Evolutionary conservation across 1,140 invertebrate genomes (phyloP), one percentile per base, ranked within the genome.

Genomic region (Trissolcus basalis): DNA sequence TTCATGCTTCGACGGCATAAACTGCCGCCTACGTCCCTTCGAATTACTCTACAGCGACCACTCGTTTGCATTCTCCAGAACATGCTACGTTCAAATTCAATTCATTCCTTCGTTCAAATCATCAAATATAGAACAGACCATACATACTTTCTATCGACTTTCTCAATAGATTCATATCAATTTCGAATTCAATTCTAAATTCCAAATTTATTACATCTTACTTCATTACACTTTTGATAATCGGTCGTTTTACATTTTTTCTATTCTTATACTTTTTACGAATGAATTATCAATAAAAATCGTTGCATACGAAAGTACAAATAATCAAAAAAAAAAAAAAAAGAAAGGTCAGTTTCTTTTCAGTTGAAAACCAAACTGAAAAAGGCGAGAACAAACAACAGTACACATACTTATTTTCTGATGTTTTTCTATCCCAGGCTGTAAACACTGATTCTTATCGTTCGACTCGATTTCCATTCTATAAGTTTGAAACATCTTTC

Each of bases 401-500:
- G n/a, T n/a, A 39, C 36, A 9, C 36, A 9, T 11, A 39, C 36
- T 70, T 77, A 50, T 61, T 71, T 77, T 71, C 51, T 47, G 45
- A 33, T 61, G 50, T 68, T 71, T 64, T 77, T 60, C 67, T 55
- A 56, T 71, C 45, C 47, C 48, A 56, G 47, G 47, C 53, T 58
- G 74, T 71, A 77, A 77, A 77, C 74, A 77, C 63, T 59, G 74
- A 71, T 71, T 77, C 68, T 68, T 71, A 77, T 77, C 74, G 60
- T 59, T 60, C 41, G 61, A 39, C 56, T 77, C 61, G 58, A 77
- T 77, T 71, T 71, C 68, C 67, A 67, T 77, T 67, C 63, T 61
- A 45, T 71, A 77, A 77, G 49, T 70, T 65, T 41, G 60, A 59
- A 70, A 56, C 48, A 61, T 65, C 27, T 45, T 11, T 13, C 32